phyloP scores from a whole-genome alignment of 2,797 vertebrate genomes.

The Nyctibius grandis region DNA sequence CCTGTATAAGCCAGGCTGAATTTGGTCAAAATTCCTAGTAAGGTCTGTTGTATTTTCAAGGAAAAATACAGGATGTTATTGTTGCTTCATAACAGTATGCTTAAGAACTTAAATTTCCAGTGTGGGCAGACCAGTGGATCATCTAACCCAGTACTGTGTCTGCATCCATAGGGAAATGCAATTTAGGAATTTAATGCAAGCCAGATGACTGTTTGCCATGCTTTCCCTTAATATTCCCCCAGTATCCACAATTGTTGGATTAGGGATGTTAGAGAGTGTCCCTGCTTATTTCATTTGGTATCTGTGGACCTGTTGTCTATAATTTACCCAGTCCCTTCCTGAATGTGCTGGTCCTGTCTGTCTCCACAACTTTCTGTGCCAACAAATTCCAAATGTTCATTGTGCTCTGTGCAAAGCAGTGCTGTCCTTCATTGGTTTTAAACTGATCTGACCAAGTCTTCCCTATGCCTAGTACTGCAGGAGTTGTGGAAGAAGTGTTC shows the following conservation, averaged over 20 bases:
- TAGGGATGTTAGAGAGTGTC: background rate
- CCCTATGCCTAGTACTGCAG: background rate
- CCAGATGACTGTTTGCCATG: background rate
- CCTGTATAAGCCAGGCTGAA: background rate
- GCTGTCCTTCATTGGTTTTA: background rate
- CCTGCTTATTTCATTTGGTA: background rate
- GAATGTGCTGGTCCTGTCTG: background rate
- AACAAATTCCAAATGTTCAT: background rate
- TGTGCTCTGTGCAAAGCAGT: background rate
- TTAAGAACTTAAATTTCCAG: background rate
- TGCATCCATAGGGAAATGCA: background rate
- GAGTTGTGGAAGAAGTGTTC: background rate
- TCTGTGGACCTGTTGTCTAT: background rate
- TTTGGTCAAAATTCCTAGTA: background rate
- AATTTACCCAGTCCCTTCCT: background rate
- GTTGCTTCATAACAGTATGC: background rate
- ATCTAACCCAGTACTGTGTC: background rate
- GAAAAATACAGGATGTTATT: background rate
- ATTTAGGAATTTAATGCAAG: background rate
- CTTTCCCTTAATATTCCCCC: background rate
- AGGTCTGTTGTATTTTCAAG: background rate
- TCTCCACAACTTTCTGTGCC: background rate
- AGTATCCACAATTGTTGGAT: background rate
- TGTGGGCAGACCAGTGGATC: background rate
- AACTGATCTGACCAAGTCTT: background rate